Evolutionary conservation across 2,797 vertebrate genomes (phyloP).

Genomic region (Natrix natrix): DNA sequence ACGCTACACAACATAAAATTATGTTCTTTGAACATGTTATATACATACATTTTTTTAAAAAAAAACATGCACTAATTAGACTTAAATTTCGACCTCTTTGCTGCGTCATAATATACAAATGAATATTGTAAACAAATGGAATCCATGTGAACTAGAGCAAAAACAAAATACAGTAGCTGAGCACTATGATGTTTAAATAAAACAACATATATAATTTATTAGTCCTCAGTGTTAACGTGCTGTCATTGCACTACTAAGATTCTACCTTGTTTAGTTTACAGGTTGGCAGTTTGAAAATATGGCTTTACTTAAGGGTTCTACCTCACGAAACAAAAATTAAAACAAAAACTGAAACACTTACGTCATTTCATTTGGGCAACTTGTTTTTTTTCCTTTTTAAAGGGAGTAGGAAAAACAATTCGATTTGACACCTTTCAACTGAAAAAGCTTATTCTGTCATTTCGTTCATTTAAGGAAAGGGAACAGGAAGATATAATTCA

Average conservation of each 20-base stretch:
- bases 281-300: constrained; percentile 55
- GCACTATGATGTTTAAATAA: constrained; percentile 72
- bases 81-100: constrained; percentile 55
- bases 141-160: constrained; percentile 71
- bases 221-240: constrained; percentile 67
- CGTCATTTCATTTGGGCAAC: not conserved
- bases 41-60: constrained; percentile 45
- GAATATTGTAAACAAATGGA: constrained; percentile 71
- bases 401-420: constrained; percentile 22
- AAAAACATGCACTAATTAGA: constrained; percentile 66
- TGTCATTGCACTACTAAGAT: constrained; percentile 62
- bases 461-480: constrained; percentile 12
- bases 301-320: constrained; percentile 51
- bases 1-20: constrained; percentile 64
- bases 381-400: constrained; percentile 33
- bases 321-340: not conserved
- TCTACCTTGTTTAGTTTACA: constrained; percentile 37
- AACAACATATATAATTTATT: constrained; percentile 71
- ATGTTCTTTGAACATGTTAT: constrained; percentile 65
- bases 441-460: constrained; percentile 32
- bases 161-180: constrained; percentile 67
- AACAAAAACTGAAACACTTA: constrained; percentile 44
- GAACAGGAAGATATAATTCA: constrained; percentile 22
- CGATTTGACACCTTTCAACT: constrained; percentile 16
- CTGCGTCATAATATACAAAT: constrained; percentile 70